phyloP scores from a whole-genome alignment of 2,888 invertebrate species.

The Apodemia hepburni region DNA sequence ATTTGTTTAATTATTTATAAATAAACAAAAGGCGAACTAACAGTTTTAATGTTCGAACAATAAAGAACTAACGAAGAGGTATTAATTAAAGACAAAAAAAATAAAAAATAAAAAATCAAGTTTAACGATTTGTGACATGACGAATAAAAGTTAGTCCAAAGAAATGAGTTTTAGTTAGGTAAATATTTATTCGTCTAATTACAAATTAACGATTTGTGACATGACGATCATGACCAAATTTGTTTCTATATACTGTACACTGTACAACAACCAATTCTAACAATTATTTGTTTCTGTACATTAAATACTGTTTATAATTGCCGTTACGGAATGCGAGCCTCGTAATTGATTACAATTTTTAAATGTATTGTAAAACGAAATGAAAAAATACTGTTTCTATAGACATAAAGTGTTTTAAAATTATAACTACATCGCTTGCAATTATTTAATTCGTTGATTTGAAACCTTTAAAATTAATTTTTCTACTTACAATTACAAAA shows the following conservation, averaged over 20 bases:
- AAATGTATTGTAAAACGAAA: background rate
- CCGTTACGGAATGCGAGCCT: constrained; percentile 8
- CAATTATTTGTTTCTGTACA: constrained; percentile 17
- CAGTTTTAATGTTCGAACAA: too few relatives aligned
- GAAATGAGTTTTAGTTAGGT: too few relatives aligned
- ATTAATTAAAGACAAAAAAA: too few relatives aligned
- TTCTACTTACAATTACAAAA: constrained; percentile 62
- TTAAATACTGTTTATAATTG: constrained; percentile 14
- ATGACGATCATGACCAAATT: background rate
- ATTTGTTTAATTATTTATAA: too few relatives aligned
- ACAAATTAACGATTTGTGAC: background rate
- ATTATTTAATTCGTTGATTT: constrained; percentile 69
- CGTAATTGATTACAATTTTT: background rate
- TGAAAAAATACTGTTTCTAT: constrained; percentile 27
- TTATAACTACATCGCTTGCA: constrained; percentile 40
- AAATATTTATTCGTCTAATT: background rate
- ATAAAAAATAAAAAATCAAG: too few relatives aligned
- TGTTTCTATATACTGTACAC: background rate
- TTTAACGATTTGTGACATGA: too few relatives aligned
- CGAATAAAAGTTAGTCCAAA: too few relatives aligned
- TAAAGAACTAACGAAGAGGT: too few relatives aligned
- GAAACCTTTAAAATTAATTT: constrained; percentile 68
- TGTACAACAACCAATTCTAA: background rate
- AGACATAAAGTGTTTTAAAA: constrained; percentile 20
- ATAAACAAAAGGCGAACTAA: too few relatives aligned